Percentiles rank a stretch among this genome's conserved stretches.
Evolutionary conservation across 1,140 invertebrate genomes (phyloP).

Genomic region (Polyergus mexicanus): DNA sequence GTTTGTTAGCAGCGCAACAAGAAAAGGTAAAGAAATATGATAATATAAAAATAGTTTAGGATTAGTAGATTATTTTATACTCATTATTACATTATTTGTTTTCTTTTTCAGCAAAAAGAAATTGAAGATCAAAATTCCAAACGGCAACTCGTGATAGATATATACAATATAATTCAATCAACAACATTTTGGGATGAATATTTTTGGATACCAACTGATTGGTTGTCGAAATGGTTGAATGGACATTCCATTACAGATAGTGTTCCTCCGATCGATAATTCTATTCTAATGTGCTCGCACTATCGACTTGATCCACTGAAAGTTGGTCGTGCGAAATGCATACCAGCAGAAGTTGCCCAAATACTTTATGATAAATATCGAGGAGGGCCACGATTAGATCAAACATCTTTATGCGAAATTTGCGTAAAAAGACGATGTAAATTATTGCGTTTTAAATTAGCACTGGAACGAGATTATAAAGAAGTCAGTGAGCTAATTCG

Average conservation of each 20-base stretch:
- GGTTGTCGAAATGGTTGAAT: constrained; percentile 85
- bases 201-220: constrained; percentile 87
- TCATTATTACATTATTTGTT: constrained; percentile 5
- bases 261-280: constrained; percentile 85
- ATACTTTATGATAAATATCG: constrained; percentile 85
- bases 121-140: constrained; percentile 85
- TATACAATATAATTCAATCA: constrained; percentile 80
- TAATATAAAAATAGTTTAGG: background rate
- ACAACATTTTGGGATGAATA: constrained; percentile 75
- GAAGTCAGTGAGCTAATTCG: constrained; percentile 81
- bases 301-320: constrained; percentile 84
- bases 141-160: constrained; percentile 82
- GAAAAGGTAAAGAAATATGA: constrained; percentile 78
- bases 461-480: constrained; percentile 82
- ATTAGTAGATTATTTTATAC: constrained; percentile 2
- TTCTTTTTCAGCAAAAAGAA: constrained; percentile 84
- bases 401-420: constrained; percentile 84
- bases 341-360: constrained; percentile 82
- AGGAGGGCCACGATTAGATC: constrained; percentile 84
- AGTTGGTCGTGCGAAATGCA: constrained; percentile 83
- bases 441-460: constrained; percentile 80
- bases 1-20: constrained; percentile 82
- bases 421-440: constrained; percentile 87
- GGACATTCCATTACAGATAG: constrained; percentile 82
- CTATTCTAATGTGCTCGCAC: constrained; percentile 86